These are phyloP conservation scores for Diacarnus erythraeanus DNA, from an alignment of 37 sponge, comb jelly and placozoan species.

Conservation along the genomic window DNA sequence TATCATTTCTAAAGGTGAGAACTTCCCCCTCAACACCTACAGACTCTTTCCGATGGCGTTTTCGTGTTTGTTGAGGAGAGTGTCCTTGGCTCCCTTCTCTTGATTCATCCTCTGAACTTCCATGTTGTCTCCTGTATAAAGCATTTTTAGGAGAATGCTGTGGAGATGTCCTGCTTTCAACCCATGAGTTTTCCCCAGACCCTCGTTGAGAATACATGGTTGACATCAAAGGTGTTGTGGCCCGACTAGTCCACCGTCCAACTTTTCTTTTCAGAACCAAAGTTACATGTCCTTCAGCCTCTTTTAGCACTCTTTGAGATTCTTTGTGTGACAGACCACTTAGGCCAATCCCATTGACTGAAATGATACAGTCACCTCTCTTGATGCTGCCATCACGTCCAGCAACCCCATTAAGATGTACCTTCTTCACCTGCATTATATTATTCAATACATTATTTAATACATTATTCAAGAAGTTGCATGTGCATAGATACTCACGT, in stretches of 20 bases:
- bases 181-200: slow-evolving; percentile 13
- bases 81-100: neutral
- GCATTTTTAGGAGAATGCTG: neutral
- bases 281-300: slow-evolving; percentile 42
- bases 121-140: neutral
- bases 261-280: slow-evolving; percentile 49
- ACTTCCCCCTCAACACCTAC: neutral
- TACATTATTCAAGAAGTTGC: too few relatives aligned
- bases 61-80: slow-evolving; percentile 1
- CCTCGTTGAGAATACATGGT: slow-evolving; percentile 8
- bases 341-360: slow-evolving; percentile 59
- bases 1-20: neutral
- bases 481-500: slow-evolving; percentile 16
- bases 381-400: slow-evolving; percentile 48
- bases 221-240: slow-evolving; percentile 20
- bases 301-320: slow-evolving; percentile 48
- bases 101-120: slow-evolving; percentile 20
- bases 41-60: neutral
- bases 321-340: slow-evolving; percentile 42
- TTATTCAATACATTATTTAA: too few relatives aligned
- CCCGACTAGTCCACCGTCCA: slow-evolving; percentile 19
- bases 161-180: neutral
- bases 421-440: slow-evolving; percentile 61
- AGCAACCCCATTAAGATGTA: slow-evolving; percentile 49
- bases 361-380: slow-evolving; percentile 61